phyloP scores from a whole-genome alignment of 2,888 invertebrate species.

The Sarcophaga caerulescens region DNA sequence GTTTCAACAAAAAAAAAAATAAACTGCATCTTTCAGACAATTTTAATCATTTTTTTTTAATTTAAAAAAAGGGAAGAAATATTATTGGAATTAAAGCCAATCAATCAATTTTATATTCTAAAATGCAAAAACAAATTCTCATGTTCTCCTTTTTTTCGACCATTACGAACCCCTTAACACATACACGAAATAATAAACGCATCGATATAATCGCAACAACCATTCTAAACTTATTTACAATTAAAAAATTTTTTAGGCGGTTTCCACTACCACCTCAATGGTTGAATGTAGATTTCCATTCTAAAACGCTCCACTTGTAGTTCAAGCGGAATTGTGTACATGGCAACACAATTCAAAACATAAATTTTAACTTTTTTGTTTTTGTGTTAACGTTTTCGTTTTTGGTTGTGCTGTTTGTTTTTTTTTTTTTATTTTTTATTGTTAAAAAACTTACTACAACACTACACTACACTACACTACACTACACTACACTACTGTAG shows the following conservation, averaged over 20 bases:
- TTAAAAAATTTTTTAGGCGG: slow-evolving; percentile 1
- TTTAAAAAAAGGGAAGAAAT: no score
- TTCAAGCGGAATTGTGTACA: not conserved
- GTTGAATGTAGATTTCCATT: slow-evolving; percentile 15
- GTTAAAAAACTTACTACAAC: slow-evolving; percentile 2
- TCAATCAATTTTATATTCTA: no score
- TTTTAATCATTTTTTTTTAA: no score
- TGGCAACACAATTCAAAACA: slow-evolving; percentile 34
- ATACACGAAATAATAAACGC: not conserved
- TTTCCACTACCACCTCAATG: not conserved
- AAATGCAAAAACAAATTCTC: no score
- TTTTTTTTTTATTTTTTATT: not conserved
- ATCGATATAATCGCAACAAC: no score
- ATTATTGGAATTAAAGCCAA: no score
- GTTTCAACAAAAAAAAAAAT: no score
- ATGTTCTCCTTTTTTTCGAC: no score
- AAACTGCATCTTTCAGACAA: no score
- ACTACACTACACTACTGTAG: not conserved
- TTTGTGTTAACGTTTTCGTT: not conserved
- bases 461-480: no score
- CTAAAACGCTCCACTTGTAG: not conserved
- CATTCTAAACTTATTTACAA: no score
- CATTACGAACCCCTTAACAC: not conserved
- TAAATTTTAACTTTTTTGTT: slow-evolving; percentile 17
- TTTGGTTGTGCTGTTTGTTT: not conserved